Percentiles rank a stretch among this genome's conserved stretches.
phyloP scores from a whole-genome alignment of 2,113 vertebrate species.

The Erpornis zantholeuca region DNA sequence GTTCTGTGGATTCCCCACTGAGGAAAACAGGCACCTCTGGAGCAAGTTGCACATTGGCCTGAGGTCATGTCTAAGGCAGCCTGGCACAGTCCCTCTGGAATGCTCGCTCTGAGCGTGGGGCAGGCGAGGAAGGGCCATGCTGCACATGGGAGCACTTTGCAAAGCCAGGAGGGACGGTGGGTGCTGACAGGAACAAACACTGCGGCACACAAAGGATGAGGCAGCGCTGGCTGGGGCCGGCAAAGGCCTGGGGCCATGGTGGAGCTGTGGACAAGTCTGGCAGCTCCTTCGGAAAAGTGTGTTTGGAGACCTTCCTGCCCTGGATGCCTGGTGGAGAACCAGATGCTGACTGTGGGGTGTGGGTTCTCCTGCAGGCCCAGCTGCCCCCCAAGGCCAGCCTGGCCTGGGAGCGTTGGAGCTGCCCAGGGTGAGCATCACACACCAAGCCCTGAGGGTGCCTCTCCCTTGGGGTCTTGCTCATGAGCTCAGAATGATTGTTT shows the following conservation, averaged over 20 bases:
- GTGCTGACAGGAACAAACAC: neutral
- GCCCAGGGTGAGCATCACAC: neutral
- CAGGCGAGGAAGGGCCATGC: neutral
- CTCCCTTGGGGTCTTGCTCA: neutral
- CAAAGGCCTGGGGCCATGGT: neutral
- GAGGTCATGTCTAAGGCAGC: slow-evolving; percentile 45
- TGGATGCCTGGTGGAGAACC: neutral
- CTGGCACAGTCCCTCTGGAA: neutral
- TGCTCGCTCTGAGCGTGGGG: neutral
- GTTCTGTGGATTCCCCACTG: neutral
- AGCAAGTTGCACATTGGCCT: neutral
- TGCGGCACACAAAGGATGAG: neutral
- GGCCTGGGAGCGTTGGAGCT: neutral
- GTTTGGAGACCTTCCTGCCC: neutral
- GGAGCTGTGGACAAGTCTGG: neutral
- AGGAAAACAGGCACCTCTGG: slow-evolving; percentile 39
- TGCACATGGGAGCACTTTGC: neutral
- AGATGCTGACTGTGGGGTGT: neutral
- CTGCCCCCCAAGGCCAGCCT: neutral
- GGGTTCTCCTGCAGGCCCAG: neutral
- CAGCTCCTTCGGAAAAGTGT: neutral
- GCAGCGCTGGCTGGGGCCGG: neutral
- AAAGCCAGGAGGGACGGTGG: neutral
- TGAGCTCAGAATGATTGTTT: too few relatives aligned
- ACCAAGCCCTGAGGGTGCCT: neutral